Evolutionary conservation across 2,888 invertebrate species (phyloP).

Genomic region (Augochlorella aurata): DNA sequence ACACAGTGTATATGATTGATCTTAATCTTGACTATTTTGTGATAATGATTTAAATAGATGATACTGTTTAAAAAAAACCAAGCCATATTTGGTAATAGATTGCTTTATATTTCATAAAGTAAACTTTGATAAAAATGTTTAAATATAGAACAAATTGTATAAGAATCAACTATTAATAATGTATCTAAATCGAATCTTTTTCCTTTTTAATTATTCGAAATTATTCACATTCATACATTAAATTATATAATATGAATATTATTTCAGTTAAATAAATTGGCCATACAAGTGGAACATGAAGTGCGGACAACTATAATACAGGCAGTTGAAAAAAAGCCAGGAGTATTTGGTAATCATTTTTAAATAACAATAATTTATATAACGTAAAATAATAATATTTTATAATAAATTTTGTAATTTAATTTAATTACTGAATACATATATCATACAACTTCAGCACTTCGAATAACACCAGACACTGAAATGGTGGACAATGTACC

Average conservation of each 20-base stretch:
- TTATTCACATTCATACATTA: neutral
- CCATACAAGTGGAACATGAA: conserved; percentile 88
- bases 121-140: too few species aligned
- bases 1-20: too few species aligned
- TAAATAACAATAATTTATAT: neutral
- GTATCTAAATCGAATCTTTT: too few species aligned
- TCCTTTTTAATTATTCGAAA: too few species aligned
- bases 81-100: too few species aligned
- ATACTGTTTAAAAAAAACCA: too few species aligned
- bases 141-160: too few species aligned
- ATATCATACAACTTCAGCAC: conserved; percentile 82
- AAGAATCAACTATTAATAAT: too few species aligned
- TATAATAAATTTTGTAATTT: conserved; percentile 9
- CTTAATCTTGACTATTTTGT: too few species aligned
- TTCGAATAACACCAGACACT: conserved; percentile 85
- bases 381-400: neutral
- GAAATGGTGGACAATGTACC: conserved; percentile 86
- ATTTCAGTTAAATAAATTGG: conserved; percentile 87
- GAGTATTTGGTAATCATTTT: conserved; percentile 85
- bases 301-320: conserved; percentile 89
- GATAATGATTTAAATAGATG: too few species aligned
- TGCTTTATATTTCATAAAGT: too few species aligned
- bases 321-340: conserved; percentile 86
- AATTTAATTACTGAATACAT: neutral
- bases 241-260: neutral